These are phyloP conservation scores for Delia radicum DNA, from an alignment of 1,140 invertebrate species.

Conservation along the genomic window DNA sequence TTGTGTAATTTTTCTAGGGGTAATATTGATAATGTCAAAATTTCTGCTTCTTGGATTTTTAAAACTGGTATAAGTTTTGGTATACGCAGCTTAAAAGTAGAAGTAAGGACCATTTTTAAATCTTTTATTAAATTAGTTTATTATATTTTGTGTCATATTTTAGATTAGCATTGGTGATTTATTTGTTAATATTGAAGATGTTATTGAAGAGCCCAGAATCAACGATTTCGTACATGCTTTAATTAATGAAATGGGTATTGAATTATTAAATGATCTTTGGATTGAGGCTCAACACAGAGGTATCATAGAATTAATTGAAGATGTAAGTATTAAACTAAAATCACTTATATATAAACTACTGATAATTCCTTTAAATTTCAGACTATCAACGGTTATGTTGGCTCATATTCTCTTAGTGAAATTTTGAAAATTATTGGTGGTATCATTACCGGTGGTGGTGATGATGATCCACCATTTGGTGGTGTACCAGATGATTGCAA, in stretches of 20 bases:
- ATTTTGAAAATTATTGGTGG: slow-evolving; percentile 39
- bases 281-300: slow-evolving; percentile 33
- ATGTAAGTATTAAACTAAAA: slow-evolving; percentile 29
- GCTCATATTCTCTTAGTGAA: slow-evolving; percentile 34
- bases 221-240: slow-evolving; percentile 41
- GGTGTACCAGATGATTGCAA: slow-evolving; percentile 26
- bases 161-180: slow-evolving; percentile 35
- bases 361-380: slow-evolving; percentile 25
- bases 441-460: slow-evolving; percentile 20
- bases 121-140: neutral
- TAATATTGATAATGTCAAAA: slow-evolving; percentile 31
- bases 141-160: neutral
- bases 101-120: slow-evolving; percentile 21
- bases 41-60: slow-evolving; percentile 36
- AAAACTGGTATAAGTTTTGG: slow-evolving; percentile 28
- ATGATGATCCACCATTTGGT: slow-evolving; percentile 11
- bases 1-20: slow-evolving; percentile 26
- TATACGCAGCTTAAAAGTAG: slow-evolving; percentile 38
- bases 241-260: slow-evolving; percentile 45
- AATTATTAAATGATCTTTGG: slow-evolving; percentile 45
- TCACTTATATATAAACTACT: neutral
- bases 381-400: slow-evolving; percentile 38
- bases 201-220: slow-evolving; percentile 44
- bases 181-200: slow-evolving; percentile 40
- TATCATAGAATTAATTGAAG: slow-evolving; percentile 33